Evolutionary conservation across 2,888 invertebrate genomes (phyloP), one percentile per base, ranked within the genome.

Genomic region (Mesorhabditis sp.): DNA sequence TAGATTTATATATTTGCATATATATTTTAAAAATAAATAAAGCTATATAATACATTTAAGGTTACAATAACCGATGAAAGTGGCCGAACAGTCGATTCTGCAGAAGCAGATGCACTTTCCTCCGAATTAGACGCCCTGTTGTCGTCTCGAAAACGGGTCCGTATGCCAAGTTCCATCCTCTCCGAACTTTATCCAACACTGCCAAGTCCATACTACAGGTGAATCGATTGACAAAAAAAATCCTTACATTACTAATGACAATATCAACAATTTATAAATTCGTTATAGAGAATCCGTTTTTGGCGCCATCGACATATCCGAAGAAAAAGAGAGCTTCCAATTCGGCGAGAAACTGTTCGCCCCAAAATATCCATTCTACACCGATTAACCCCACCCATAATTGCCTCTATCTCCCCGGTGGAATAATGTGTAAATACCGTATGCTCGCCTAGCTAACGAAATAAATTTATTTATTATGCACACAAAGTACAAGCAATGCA

Each of bases 291-390:
- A 85, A 74, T 83, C 83, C 6, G 77, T 75, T 70, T 83, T 83
- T 70, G 85, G 85, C 13, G 64, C 73, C 42, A 75, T 78, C 42
- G 81, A 83, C 77, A 82, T 85, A 63, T 77, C 82, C 42, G 84
- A 84, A 43, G 84, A 83, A 63, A 82, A 85, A 67, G 85, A 83
- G 68, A 75, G 72, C 65, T 75, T 77, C 5, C 83, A 84, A 66
- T 85, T 77, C 64, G 85, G 85, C 2, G 80, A 79, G 50, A 74
- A 68, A 13, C 71, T 71, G 65, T 85, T 83, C 72, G 79, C 85
- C 3, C 85, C 85, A 4, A 83, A 83, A 76, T 86, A 85, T 73
- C 85, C 85, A 3, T 86, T 86, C 70, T 85, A 86, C 68, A 79
- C 80, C 41, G 82, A 82, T 69, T 79, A 28, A 28, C 28, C 28